Conservation (phyloP, 2,797 vertebrate species). For the Anomalospiza imberbis region DNA sequence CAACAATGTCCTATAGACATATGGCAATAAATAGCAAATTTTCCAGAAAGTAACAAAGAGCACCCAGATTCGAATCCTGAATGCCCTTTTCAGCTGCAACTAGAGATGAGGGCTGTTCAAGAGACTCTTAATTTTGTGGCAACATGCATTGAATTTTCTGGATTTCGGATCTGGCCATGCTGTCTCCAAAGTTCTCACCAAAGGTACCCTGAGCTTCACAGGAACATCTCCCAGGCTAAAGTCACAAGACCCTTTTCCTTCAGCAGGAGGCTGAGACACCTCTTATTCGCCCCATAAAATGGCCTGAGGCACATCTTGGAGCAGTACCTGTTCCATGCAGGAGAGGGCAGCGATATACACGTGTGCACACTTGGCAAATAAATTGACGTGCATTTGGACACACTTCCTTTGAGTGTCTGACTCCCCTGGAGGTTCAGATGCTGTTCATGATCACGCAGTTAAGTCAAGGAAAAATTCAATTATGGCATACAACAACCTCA, state of each 20-base stretch:
- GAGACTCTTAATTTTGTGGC: not conserved
- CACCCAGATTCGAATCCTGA: not conserved
- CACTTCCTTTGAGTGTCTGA: not conserved
- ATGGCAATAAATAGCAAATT: not conserved
- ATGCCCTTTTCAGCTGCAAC: not conserved
- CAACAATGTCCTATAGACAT: not conserved
- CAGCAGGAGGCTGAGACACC: not conserved
- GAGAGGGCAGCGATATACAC: conserved; percentile 48
- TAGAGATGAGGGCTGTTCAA: not conserved
- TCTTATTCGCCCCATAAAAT: not conserved
- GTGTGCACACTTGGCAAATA: not conserved
- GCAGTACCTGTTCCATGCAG: conserved; percentile 37
- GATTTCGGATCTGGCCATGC: not conserved
- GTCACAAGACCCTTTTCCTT: not conserved
- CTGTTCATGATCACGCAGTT: rapidly evolving
- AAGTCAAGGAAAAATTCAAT: not conserved
- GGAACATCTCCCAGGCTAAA: not conserved
- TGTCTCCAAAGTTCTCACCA: not conserved
- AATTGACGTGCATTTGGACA: rapidly evolving
- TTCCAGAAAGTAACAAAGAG: not conserved
- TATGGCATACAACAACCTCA: no score
- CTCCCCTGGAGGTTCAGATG: not conserved
- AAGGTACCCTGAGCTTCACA: not conserved
- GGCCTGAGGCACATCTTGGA: not conserved
- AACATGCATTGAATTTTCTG: not conserved